Conservation (phyloP, 1,140 invertebrate species). For the Ganaspis sp. region DNA sequence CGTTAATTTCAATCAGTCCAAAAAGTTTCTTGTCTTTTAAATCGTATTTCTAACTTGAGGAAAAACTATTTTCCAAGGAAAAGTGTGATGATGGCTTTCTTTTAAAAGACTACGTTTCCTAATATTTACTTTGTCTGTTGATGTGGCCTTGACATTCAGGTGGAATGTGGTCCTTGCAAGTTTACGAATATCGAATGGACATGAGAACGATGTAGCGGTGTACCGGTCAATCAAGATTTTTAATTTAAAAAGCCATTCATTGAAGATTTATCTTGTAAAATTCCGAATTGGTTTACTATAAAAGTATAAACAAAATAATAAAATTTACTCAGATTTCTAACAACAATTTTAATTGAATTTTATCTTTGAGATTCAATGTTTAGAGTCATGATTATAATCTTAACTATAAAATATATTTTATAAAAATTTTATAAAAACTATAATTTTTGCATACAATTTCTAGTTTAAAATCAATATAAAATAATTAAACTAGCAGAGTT, state of each 20-base stretch:
- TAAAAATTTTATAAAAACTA: too few species aligned
- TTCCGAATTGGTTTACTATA: neutral
- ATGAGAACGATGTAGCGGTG: slow-evolving; percentile 6
- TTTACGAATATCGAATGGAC: slow-evolving; percentile 17
- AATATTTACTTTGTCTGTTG: slow-evolving; percentile 19
- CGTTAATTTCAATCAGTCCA: too few species aligned
- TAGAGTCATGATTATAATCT: too few species aligned
- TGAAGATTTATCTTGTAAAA: neutral
- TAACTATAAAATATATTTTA: too few species aligned
- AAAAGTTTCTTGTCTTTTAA: too few species aligned
- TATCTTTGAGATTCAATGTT: too few species aligned
- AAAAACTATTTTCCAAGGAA: neutral
- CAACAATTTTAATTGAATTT: too few species aligned
- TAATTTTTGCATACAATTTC: too few species aligned
- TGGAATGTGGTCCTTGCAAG: slow-evolving; percentile 28
- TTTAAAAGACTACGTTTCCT: neutral
- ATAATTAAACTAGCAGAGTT: too few species aligned
- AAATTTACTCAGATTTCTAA: too few species aligned
- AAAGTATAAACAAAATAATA: too few species aligned
- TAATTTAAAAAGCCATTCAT: neutral
- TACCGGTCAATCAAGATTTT: slow-evolving; percentile 29
- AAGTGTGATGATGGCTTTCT: neutral
- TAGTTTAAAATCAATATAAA: too few species aligned
- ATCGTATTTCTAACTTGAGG: neutral
- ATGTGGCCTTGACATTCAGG: slow-evolving; percentile 19